Percentiles rank a stretch among this genome's conserved stretches.
Evolutionary conservation across 64 coral and sea anemone species (phyloP).

Genomic region (Stylophora pistillata): DNA sequence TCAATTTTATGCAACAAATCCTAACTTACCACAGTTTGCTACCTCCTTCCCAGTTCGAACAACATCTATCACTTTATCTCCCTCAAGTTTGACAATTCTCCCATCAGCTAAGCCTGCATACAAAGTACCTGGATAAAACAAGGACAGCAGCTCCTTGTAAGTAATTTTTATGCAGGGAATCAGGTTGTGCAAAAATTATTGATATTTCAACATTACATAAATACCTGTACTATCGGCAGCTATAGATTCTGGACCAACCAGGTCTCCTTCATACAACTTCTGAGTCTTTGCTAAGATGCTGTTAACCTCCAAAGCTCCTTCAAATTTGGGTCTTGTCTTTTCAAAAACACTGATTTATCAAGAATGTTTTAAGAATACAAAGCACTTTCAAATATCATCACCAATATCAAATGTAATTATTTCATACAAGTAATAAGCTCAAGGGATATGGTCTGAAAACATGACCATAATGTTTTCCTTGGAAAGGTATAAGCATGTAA

Average conservation of each 20-base stretch:
- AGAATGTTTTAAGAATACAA: background rate
- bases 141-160: background rate
- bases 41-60: conserved; percentile 62
- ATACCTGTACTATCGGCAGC: conserved; percentile 45
- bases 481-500: too few species aligned
- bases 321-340: conserved; percentile 26
- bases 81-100: conserved; percentile 83
- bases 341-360: background rate
- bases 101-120: conserved; percentile 80
- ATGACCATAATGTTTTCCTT: too few species aligned
- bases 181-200: too few species aligned
- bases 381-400: background rate
- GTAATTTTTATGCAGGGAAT: too few species aligned
- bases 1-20: too few species aligned
- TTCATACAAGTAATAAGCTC: too few species aligned
- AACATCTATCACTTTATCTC: conserved; percentile 79
- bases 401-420: background rate
- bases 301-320: conserved; percentile 49
- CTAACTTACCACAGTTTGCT: conserved; percentile 64
- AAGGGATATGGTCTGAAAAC: background rate
- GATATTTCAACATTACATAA: too few species aligned
- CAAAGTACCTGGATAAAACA: conserved; percentile 45
- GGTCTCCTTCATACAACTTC: conserved; percentile 51
- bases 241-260: conserved; percentile 60
- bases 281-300: conserved; percentile 41